Evolutionary conservation across 2,797 vertebrate species (phyloP), one percentile per base, ranked within the genome.

Genomic region (Sebastes matsubarae): DNA sequence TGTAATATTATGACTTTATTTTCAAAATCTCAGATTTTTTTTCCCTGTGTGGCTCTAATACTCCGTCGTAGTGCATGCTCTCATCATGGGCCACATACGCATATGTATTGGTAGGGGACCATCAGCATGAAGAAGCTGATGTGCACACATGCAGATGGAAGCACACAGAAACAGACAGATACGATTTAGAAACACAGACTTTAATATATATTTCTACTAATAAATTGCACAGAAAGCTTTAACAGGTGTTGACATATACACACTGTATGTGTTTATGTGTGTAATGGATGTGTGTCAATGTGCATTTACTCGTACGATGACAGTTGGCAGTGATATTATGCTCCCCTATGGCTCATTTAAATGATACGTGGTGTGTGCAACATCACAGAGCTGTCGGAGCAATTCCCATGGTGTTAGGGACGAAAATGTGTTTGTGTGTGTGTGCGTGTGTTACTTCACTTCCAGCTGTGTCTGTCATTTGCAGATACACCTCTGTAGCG

Each of bases 341-440:
- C 65, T 88, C 79, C 77, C 74, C 36, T 12, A 67, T 76, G 80
- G 57, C 75, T 85, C 64, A 80, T 88, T 88, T 82, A 75, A 64
- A 75, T 1, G 36, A 71, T 69, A 72, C 14, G 5, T 66, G 73
- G n/a, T 36, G 66, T 81, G 74, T 71, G 65, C 64, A 67, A 36
- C 70, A 60, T 89, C 81, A 83, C 68, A 79, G 64, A 79, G 72
- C 80, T 84, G 58, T 77, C 36, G 30, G 63, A 69, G 67, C 11
- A 34, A 79, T 80, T 87, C 81, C 79, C 71, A 58, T 36, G 58
- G 50, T 46, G 36, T 60, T 38, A 63, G 50, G 73, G 30, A 59
- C 13, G 6, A n/a, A 69, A 32, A 69, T 29, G 60, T 36, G 32
- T 65, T 54, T 60, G 36, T 54, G 9, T 50, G 25, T 66, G 55